Evolutionary conservation across 2,113 vertebrate genomes (phyloP), one percentile per base, ranked within the genome.

Genomic region (Pyxicephalus adspersus): DNA sequence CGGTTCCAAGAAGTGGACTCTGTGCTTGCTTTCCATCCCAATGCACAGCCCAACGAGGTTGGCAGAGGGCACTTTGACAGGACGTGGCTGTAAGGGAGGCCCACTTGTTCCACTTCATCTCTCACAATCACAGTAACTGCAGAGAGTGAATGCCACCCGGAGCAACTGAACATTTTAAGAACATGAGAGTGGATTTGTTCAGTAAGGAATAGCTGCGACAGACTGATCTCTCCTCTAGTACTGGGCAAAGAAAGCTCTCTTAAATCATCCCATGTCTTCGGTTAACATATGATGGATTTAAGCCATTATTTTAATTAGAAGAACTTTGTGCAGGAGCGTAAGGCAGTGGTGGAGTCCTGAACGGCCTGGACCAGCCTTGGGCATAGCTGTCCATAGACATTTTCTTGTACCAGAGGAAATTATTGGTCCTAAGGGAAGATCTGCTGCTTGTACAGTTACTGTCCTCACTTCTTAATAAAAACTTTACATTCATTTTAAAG

Each of bases 51-150:
- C 82, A 76, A 83, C 85, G 67, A 75, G 83, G 83, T 31, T 31
- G 64, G 77, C 77, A 80, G 79, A 75, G 83, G 80, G 80, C 81
- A 84, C 45, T 85, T 86, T 87, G 85, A 87, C 61, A 20, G 86
- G 83, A 88, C 87, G 86, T 87, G 87, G 86, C 88, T 88, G 80
- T 87, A 84, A 90, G 87, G 87, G 87, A 90, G 80, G 82, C 82
- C 80, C 79, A 73, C 86, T 87, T 87, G 85, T 90, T 90, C 88
- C 88, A 89, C 87, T 84, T 89, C 86, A 86, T 87, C 86, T 88
- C 52, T 81, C 86, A 86, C 81, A 84, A 83, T 70, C 77, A 85
- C 81, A 84, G 65, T 85, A 88, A 85, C 83, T 88, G 83, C 83
- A 88, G 83, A 84, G 87, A 89, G 85, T 84, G 80, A 84, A 88